phyloP scores from a whole-genome alignment of 2,797 vertebrate species.

The Acipenser ruthenus region DNA sequence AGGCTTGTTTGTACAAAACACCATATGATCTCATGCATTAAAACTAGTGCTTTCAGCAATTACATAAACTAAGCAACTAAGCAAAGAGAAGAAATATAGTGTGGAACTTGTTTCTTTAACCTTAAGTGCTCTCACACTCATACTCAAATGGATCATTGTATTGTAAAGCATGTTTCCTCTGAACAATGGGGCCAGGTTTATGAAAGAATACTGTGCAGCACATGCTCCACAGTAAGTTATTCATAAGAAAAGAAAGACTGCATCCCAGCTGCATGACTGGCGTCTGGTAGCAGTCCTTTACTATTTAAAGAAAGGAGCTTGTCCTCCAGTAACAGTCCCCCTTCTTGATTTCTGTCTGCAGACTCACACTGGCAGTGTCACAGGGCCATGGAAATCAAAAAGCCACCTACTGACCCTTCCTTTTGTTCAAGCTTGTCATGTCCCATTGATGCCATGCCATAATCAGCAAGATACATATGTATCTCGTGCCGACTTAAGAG shows the following conservation, averaged over 20 bases:
- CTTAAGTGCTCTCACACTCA: too few relatives aligned
- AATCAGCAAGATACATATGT: constrained; percentile 58
- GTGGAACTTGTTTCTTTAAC: too few relatives aligned
- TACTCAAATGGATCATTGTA: too few relatives aligned
- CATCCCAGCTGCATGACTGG: too few relatives aligned
- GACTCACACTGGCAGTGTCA: constrained; percentile 38
- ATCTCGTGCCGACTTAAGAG: constrained; percentile 46
- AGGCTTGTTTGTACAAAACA: too few relatives aligned
- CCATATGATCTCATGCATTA: too few relatives aligned
- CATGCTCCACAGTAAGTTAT: constrained; percentile 25
- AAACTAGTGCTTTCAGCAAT: too few relatives aligned
- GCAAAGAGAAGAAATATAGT: too few relatives aligned
- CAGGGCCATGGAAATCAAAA: constrained; percentile 53
- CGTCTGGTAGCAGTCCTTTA: too few relatives aligned
- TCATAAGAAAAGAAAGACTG: constrained; percentile 4
- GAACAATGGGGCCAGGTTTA: not conserved
- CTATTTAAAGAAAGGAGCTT: constrained; percentile 2
- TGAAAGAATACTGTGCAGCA: constrained; percentile 16
- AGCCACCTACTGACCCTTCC: constrained; percentile 57
- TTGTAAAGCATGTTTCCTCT: too few relatives aligned
- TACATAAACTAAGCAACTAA: too few relatives aligned
- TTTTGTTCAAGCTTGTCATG: constrained; percentile 55
- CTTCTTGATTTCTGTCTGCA: constrained; percentile 15
- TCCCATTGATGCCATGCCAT: constrained; percentile 48
- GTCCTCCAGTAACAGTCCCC: not conserved